phyloP scores from a whole-genome alignment of 2,113 vertebrate genomes.

The Arenaria interpres region DNA sequence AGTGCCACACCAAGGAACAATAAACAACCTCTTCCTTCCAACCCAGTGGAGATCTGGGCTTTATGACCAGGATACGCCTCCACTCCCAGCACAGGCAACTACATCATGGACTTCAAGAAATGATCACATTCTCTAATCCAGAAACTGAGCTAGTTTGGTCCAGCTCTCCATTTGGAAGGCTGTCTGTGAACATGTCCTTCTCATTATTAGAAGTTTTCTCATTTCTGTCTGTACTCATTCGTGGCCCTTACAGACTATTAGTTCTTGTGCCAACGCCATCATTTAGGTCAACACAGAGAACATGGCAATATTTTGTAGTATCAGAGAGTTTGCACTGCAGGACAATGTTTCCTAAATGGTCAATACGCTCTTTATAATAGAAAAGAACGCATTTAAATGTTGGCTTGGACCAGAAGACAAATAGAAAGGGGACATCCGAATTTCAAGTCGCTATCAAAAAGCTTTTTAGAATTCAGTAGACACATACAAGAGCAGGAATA shows the following conservation, averaged over 20 bases:
- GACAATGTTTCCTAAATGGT: constrained; percentile 47
- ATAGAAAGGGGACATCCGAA: neutral
- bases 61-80: rapidly evolving
- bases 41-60: neutral
- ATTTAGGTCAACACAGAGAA: constrained; percentile 28
- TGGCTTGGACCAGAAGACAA: constrained; percentile 35
- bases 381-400: constrained; percentile 36
- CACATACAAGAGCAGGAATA: neutral
- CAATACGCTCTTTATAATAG: constrained; percentile 35
- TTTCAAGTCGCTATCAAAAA: neutral
- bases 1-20: neutral
- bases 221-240: constrained; percentile 27
- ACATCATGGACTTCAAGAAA: neutral
- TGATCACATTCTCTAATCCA: neutral
- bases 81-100: neutral
- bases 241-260: constrained; percentile 11
- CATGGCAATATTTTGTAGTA: constrained; percentile 26
- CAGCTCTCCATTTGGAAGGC: neutral
- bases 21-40: neutral
- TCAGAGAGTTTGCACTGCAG: neutral
- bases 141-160: neutral
- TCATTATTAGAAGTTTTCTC: constrained; percentile 4
- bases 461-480: constrained; percentile 45
- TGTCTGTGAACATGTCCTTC: constrained; percentile 2
- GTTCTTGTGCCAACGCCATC: constrained; percentile 13